These are phyloP conservation scores for Melinaea marsaeus DNA, from an alignment of 2,888 invertebrate species.

Conservation along the genomic window DNA sequence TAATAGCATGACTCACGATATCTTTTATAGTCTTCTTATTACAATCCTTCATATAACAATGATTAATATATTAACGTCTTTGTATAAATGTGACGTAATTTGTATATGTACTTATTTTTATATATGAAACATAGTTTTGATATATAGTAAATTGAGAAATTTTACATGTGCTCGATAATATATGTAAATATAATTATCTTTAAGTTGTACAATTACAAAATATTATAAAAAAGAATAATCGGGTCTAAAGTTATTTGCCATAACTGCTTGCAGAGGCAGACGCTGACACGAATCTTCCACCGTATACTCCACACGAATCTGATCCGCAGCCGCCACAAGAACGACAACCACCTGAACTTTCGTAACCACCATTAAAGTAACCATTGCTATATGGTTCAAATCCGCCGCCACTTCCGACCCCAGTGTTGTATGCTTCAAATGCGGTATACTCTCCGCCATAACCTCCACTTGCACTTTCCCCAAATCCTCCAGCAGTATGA, in stretches of 20 bases:
- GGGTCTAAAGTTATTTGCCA: conserved; percentile 38
- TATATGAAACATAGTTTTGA: background rate
- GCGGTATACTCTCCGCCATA: background rate
- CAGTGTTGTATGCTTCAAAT: background rate
- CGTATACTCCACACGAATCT: conserved; percentile 42
- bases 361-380: background rate
- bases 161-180: no score
- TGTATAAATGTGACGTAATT: background rate
- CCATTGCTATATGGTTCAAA: no score
- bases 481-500: background rate
- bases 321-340: conserved; percentile 42
- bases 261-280: conserved; percentile 53
- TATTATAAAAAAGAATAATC: no score
- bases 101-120: background rate
- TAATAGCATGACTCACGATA: conserved; percentile 13
- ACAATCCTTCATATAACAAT: conserved; percentile 10
- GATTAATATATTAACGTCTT: conserved; percentile 1
- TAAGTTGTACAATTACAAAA: no score
- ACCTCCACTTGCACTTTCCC: background rate
- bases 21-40: conserved; percentile 1
- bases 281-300: conserved; percentile 47
- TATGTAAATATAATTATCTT: no score
- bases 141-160: no score
- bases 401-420: background rate
- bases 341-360: conserved; percentile 18